phyloP scores from a whole-genome alignment of 2,113 vertebrate genomes.

The Isichthys henryi region DNA sequence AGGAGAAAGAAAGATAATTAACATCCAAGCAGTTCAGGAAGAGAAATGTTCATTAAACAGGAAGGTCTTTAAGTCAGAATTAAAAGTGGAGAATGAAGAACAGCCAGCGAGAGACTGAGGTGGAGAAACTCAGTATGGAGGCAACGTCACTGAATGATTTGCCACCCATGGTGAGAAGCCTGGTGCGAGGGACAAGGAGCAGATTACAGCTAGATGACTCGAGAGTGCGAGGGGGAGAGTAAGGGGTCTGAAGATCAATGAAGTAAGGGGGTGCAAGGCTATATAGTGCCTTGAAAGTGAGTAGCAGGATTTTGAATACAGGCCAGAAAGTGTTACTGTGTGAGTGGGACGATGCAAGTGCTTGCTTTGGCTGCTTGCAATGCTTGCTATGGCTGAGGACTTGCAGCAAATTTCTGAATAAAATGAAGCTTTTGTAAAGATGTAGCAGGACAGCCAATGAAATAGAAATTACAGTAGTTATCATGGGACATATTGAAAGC shows the following conservation, averaged over 20 bases:
- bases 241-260: not conserved
- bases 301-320: not conserved
- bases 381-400: not conserved
- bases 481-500: not conserved
- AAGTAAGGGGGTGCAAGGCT: not conserved
- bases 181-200: not conserved
- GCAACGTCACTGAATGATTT: not conserved
- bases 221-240: too few species aligned
- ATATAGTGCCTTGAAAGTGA: not conserved
- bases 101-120: not conserved
- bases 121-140: not conserved
- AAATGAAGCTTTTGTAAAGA: not conserved
- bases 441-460: not conserved
- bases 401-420: not conserved
- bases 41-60: not conserved
- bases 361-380: too few species aligned
- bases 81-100: not conserved
- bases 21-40: not conserved
- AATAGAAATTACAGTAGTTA: not conserved
- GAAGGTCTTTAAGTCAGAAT: not conserved
- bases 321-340: not conserved
- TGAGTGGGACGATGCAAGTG: not conserved
- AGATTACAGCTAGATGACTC: too few species aligned
- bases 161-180: not conserved
- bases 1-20: not conserved